Percentiles rank a stretch among this genome's conserved stretches.
These are phyloP conservation scores for Dolomedes plantarius DNA, from an alignment of 2,888 invertebrate genomes.

Conservation along the genomic window DNA sequence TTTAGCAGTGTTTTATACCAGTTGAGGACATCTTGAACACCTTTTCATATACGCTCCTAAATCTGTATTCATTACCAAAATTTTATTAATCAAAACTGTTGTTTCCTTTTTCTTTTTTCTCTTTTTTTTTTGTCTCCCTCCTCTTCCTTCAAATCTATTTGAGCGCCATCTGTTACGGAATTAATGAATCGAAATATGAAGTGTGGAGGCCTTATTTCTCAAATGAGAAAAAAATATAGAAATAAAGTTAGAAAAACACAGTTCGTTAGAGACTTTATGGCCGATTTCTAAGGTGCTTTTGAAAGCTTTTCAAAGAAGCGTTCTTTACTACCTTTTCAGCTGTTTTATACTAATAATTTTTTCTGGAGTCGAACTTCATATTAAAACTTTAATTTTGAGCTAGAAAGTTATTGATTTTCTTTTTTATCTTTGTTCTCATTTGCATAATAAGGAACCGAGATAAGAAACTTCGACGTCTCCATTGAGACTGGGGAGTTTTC, in stretches of 20 bases:
- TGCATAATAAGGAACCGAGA: slow-evolving; percentile 32
- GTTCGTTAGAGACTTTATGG: slow-evolving; percentile 17
- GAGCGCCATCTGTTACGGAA: slow-evolving; percentile 47
- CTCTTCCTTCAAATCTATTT: neutral
- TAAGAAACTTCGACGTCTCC: slow-evolving; percentile 29
- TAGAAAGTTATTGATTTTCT: slow-evolving; percentile 37
- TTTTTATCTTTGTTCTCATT: slow-evolving; percentile 31
- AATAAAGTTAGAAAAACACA: neutral
- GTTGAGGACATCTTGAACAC: no score
- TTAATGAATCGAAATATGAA: slow-evolving; percentile 49
- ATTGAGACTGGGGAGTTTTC: slow-evolving; percentile 16
- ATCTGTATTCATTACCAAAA: no score
- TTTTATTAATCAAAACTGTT: no score
- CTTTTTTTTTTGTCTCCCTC: no score
- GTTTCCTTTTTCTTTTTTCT: no score
- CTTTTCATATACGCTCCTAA: no score
- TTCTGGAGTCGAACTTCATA: slow-evolving; percentile 24
- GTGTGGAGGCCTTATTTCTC: neutral
- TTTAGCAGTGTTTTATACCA: no score
- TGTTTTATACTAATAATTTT: slow-evolving; percentile 28
- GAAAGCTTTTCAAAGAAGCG: slow-evolving; percentile 41
- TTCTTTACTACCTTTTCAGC: slow-evolving; percentile 36
- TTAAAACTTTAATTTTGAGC: slow-evolving; percentile 57
- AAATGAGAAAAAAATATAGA: slow-evolving; percentile 12
- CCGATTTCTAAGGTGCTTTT: slow-evolving; percentile 17